Base-by-base conservation (phyloP, 1,140 invertebrate species). In the Pseudomyrmex concolor region DNA sequence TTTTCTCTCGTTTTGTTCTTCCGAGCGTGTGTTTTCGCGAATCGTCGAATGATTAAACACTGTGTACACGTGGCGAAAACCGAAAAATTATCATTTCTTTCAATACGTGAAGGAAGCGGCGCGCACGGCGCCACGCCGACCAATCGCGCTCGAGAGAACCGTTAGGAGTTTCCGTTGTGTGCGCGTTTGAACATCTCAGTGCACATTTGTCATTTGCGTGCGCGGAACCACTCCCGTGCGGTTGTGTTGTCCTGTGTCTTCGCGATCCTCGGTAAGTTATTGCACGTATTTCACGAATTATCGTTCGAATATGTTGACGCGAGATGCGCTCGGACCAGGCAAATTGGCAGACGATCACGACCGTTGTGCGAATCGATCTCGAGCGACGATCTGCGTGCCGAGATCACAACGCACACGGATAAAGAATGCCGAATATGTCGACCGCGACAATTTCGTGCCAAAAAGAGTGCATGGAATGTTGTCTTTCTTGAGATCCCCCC, bases 111-210 rank as follows among this genome's bases (percentile, higher is more conserved):
- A 10, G 12, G 15, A 7, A 50, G 22, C 13, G 59, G n/a, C 43
- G 80, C 67, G 57, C 80, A 57, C 17, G 68, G 4, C 67, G 17
- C 22, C 45, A 45, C 59, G 63, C 50, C 43, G 43, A 67, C 82
- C 81, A 76, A 86, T 89, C 72, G 59, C 74, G 68, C 12, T 12
- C 50, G 60, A 51, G 77, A 86, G 5, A 90, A 89, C 89, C 89
- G 89, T 90, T 90, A 90, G 74, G 86, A 84, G 83, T 90, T 88
- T 88, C 87, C 84, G 86, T 89, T 89, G 87, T 88, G 68, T 77
- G 78, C 80, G 83, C 83, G 70, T 90, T 90, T 90, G 68, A 90
- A 90, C 89, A 77, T 83, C 73, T 77, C 72, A 84, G 70, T 84
- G 66, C 22, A 90, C 88, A 90, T 91, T 90, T 89, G 86, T 89